Conservation (phyloP, 1,140 invertebrate genomes). For the Pemphigus obesinymphae region DNA sequence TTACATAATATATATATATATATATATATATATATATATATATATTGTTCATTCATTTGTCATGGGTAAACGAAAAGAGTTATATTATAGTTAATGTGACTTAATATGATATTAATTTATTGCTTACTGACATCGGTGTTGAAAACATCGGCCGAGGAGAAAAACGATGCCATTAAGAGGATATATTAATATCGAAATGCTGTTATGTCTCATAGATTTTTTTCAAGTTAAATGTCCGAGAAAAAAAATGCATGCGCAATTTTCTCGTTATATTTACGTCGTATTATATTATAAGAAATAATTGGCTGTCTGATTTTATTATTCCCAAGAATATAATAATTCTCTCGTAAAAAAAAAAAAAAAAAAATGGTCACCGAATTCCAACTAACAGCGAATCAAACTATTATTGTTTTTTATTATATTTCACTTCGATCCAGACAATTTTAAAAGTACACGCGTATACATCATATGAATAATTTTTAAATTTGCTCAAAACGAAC, state of each 20-base stretch:
- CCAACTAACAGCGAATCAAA: neutral
- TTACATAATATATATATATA: too few species aligned
- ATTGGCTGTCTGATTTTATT: slow-evolving; percentile 14
- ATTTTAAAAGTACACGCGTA: too few species aligned
- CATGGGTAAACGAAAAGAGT: neutral
- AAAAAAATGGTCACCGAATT: neutral
- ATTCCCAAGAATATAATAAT: slow-evolving; percentile 11
- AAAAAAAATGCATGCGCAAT: slow-evolving; percentile 8
- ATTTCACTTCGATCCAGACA: neutral
- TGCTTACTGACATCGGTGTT: neutral
- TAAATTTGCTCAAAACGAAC: too few species aligned
- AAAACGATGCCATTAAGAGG: slow-evolving; percentile 19
- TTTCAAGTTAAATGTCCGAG: neutral
- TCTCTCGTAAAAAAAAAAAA: neutral
- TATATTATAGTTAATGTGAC: slow-evolving; percentile 7
- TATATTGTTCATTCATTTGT: too few species aligned
- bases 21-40: too few species aligned
- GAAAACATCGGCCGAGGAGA: neutral
- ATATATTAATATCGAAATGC: neutral
- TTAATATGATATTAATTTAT: slow-evolving; percentile 14
- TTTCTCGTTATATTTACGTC: neutral
- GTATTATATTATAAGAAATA: neutral
- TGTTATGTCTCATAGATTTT: neutral
- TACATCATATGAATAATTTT: too few species aligned
- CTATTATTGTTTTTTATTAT: neutral